These are phyloP conservation scores for Gallinago paraguaiae DNA, from an alignment of 2,113 vertebrate genomes.

Conservation along the genomic window DNA sequence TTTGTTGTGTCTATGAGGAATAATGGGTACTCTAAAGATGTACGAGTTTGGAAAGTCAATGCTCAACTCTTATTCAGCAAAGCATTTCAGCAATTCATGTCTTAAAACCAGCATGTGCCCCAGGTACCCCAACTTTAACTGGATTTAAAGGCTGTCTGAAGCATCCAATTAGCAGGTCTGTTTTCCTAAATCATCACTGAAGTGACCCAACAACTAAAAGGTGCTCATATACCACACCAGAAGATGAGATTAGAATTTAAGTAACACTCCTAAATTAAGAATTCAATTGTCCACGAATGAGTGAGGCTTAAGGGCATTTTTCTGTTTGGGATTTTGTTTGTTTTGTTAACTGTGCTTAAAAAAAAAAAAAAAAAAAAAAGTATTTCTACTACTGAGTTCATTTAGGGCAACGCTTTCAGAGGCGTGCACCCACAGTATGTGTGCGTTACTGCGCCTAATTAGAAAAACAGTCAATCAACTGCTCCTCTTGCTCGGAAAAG, in stretches of 20 bases:
- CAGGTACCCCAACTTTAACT: neutral
- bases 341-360: neutral
- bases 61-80: neutral
- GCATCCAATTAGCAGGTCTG: neutral
- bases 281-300: neutral
- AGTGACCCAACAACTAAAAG: neutral
- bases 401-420: neutral
- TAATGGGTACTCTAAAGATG: neutral
- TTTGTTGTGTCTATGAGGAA: neutral
- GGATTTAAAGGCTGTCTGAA: neutral
- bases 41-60: neutral
- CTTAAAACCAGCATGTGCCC: neutral
- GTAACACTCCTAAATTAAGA: neutral
- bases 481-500: neutral
- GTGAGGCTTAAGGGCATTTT: neutral
- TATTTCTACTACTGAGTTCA: neutral
- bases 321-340: neutral
- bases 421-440: neutral
- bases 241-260: neutral
- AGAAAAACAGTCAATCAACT: conserved; percentile 28
- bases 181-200: neutral
- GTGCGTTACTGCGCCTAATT: neutral
- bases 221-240: neutral
- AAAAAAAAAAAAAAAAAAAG: neutral
- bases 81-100: neutral